A percentile compares a stretch with the other conserved stretches of the same genome.
Evolutionary conservation across 2,113 vertebrate genomes (phyloP).

Genomic region (Probosciger aterrimus): DNA sequence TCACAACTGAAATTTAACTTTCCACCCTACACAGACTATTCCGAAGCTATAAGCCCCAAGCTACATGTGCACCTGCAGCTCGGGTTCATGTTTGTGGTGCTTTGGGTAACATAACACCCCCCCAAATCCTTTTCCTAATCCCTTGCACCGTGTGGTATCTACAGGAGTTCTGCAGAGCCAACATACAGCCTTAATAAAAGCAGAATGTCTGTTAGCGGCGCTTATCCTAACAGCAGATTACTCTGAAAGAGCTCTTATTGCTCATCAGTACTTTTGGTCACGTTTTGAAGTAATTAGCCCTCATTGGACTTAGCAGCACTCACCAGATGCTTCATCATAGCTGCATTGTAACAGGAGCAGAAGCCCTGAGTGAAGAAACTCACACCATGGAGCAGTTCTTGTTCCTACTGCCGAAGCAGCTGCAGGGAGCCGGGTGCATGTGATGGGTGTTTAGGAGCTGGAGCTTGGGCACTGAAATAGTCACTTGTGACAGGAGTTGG

Average conservation of each 20-base stretch:
- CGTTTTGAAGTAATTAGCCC: neutral
- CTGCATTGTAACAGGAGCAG: neutral
- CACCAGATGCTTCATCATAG: conserved; percentile 30
- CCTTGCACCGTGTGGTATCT: neutral
- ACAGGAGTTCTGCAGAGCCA: neutral
- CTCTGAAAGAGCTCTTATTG: neutral
- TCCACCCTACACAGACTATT: neutral
- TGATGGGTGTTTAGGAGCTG: neutral
- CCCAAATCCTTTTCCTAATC: conserved; percentile 1
- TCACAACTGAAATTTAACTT: too few relatives aligned
- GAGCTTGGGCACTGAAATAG: neutral
- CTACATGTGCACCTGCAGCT: neutral
- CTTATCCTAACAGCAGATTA: neutral
- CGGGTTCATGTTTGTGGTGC: rapidly evolving
- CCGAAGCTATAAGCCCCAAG: neutral
- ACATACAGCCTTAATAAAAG: neutral
- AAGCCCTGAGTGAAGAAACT: neutral
- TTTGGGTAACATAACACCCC: neutral
- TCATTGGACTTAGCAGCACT: neutral
- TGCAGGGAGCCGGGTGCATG: neutral
- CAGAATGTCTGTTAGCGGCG: neutral
- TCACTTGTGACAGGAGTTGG: neutral
- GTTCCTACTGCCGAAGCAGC: neutral
- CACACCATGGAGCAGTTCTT: neutral
- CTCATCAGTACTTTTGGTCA: neutral